These are phyloP conservation scores for Alosa sapidissima DNA, from an alignment of 2,797 vertebrate genomes.

Conservation along the genomic window DNA sequence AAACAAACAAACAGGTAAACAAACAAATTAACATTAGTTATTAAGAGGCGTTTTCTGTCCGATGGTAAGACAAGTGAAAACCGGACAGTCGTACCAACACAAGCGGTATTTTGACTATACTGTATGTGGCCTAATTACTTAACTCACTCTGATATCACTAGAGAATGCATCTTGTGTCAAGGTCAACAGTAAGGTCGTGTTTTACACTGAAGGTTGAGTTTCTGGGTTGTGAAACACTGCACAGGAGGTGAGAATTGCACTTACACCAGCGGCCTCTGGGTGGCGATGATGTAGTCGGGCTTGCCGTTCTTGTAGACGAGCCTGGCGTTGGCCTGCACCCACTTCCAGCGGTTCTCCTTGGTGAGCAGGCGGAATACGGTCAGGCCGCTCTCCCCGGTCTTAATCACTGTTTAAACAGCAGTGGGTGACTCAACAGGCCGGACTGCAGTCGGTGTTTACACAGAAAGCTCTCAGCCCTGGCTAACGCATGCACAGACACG, in stretches of 20 bases:
- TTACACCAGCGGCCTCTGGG: conserved; percentile 78
- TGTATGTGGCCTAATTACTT: too few relatives aligned
- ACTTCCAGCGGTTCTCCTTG: conserved; percentile 79
- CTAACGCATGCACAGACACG: too few relatives aligned
- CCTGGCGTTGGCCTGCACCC: conserved; percentile 81
- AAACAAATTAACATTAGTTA: neutral
- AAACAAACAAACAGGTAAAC: neutral
- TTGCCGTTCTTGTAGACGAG: conserved; percentile 80
- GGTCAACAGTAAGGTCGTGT: too few relatives aligned
- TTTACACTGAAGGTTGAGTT: too few relatives aligned
- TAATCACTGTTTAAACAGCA: conserved; percentile 72
- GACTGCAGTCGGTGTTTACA: neutral
- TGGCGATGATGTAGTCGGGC: conserved; percentile 81
- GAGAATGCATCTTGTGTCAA: too few relatives aligned
- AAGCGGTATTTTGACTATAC: too few relatives aligned
- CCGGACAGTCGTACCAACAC: too few relatives aligned
- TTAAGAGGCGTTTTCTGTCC: too few relatives aligned
- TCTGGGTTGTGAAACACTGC: neutral
- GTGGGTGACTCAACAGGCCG: neutral
- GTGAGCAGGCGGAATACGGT: conserved; percentile 82
- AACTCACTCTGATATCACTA: too few relatives aligned
- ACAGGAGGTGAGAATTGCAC: conserved; percentile 47
- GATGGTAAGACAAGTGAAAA: too few relatives aligned
- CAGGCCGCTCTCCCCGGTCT: conserved; percentile 78
- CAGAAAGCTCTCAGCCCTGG: conserved; percentile 27